These are phyloP conservation scores for Halcyon leucocephala DNA, from an alignment of 2,797 vertebrate species.

Conservation along the genomic window DNA sequence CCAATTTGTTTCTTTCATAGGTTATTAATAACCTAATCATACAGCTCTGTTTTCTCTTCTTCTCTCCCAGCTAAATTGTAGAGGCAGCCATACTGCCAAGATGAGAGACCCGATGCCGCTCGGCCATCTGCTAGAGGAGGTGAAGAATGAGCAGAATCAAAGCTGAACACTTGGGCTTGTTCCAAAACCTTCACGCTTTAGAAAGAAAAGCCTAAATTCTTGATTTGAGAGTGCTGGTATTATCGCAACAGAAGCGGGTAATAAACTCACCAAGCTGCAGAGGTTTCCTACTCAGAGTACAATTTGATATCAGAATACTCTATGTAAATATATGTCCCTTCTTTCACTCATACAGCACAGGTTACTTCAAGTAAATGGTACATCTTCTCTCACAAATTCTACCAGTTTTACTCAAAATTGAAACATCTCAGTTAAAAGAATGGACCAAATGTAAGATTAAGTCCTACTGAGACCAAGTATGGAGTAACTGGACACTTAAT, in stretches of 20 bases:
- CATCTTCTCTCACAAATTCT: neutral
- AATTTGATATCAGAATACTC: neutral
- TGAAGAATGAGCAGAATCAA: neutral
- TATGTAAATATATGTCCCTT: neutral
- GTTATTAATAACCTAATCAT: neutral
- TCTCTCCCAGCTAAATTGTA: neutral
- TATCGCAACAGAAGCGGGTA: neutral
- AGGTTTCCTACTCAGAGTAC: neutral
- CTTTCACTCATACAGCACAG: neutral
- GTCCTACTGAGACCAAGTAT: neutral
- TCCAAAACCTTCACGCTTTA: neutral
- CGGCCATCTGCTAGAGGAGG: neutral
- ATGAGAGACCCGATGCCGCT: neutral
- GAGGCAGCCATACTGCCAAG: neutral
- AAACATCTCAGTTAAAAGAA: neutral
- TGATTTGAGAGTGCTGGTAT: neutral
- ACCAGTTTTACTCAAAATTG: neutral
- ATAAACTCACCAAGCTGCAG: neutral
- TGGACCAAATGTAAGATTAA: neutral
- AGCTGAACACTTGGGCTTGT: neutral
- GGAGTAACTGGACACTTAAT: neutral
- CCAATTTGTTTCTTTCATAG: neutral
- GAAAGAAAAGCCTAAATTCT: neutral
- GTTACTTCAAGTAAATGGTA: neutral
- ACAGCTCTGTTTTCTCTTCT: neutral